Conservation (phyloP, 2,888 invertebrate genomes). For the Dolichomitus sp. region DNA sequence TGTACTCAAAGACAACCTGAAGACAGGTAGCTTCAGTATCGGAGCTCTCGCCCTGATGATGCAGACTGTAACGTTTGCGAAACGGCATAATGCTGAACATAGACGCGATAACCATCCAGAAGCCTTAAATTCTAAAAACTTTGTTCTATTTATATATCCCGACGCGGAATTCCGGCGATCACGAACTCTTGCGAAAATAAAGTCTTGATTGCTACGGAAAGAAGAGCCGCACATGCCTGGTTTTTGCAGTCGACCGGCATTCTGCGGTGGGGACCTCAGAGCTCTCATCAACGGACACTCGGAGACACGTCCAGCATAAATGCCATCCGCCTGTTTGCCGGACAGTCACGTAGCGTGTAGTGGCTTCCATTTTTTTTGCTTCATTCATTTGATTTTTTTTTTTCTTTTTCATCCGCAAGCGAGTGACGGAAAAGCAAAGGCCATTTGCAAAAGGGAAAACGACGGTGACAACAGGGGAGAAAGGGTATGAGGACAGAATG, state of each 20-base stretch:
- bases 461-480: neutral
- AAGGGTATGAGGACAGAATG: conserved; percentile 25
- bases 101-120: too few species aligned
- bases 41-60: too few species aligned
- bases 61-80: too few species aligned
- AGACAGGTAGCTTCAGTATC: too few species aligned
- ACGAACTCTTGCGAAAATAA: conserved; percentile 48
- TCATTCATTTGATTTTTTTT: neutral
- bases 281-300: conserved; percentile 54
- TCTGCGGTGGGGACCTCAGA: neutral
- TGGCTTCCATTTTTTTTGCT: conserved; percentile 36
- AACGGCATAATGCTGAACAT: too few species aligned
- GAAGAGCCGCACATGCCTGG: conserved; percentile 11
- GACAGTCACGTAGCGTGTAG: conserved; percentile 52
- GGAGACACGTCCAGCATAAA: conserved; percentile 55
- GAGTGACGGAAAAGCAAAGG: conserved; percentile 39
- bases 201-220: conserved; percentile 45
- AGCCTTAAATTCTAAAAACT: too few species aligned
- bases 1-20: too few species aligned
- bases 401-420: conserved; percentile 15
- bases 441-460: neutral
- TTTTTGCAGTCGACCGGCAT: conserved; percentile 25
- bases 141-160: neutral
- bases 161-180: neutral
- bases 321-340: conserved; percentile 44